phyloP scores from a whole-genome alignment of 2,113 vertebrate species.

The Procapra przewalskii region DNA sequence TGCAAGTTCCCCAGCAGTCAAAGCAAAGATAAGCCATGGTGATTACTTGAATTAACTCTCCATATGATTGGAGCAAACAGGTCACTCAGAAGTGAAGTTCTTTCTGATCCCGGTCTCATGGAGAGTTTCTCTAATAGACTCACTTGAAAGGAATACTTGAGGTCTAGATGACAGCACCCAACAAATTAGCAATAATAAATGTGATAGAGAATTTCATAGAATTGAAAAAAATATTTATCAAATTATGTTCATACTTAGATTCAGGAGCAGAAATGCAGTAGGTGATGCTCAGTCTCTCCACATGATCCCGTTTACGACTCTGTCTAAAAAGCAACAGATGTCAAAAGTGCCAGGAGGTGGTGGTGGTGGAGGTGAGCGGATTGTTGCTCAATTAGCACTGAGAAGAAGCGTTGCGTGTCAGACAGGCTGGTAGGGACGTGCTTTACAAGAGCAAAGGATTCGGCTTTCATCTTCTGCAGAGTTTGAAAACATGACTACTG shows the following conservation, averaged over 20 bases:
- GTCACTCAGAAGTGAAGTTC: not conserved
- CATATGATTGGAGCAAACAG: not conserved
- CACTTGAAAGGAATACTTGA: not conserved
- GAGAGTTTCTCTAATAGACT: not conserved
- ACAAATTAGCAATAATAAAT: too few species aligned
- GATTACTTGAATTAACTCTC: not conserved
- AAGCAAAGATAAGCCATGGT: not conserved
- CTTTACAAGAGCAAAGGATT: not conserved
- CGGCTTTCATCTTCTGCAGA: not conserved
- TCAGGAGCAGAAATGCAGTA: not conserved
- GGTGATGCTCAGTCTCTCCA: fast-evolving
- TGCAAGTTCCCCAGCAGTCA: not conserved
- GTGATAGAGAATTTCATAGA: not conserved
- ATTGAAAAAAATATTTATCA: not conserved
- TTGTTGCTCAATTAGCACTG: not conserved
- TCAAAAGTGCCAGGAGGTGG: fast-evolving
- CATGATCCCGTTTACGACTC: fast-evolving
- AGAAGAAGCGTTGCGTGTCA: not conserved
- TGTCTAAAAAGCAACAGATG: not conserved
- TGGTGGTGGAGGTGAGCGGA: fast-evolving
- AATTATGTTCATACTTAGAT: not conserved
- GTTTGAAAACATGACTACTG: not conserved
- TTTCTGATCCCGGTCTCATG: not conserved
- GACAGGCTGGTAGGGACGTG: not conserved
- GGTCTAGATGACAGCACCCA: too few species aligned